Evolutionary conservation across 1,140 invertebrate species (phyloP).

Genomic region (Aphelenchoides besseyi): DNA sequence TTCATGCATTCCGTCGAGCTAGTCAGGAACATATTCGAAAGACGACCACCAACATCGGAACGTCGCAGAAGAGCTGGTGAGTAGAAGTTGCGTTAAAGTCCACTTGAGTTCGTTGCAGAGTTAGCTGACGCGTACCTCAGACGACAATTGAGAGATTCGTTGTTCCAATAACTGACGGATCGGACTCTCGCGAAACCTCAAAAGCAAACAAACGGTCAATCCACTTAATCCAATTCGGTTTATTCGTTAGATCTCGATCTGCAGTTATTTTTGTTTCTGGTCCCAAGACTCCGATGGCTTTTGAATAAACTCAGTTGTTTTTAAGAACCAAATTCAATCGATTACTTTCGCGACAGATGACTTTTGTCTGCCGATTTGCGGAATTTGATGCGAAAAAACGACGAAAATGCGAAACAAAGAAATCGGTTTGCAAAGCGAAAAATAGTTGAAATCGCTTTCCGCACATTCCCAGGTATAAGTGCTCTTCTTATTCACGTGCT

Average conservation of each 20-base stretch:
- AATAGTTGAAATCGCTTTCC: too few species aligned
- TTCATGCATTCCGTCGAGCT: neutral
- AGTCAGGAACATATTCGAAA: neutral
- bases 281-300: neutral
- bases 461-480: too few species aligned
- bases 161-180: neutral
- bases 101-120: slow-evolving; percentile 8
- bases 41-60: neutral
- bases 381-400: neutral
- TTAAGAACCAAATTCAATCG: too few species aligned
- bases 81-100: neutral
- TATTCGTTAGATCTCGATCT: neutral
- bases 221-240: neutral
- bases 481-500: too few species aligned
- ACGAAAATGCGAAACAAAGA: neutral
- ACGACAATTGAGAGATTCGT: neutral
- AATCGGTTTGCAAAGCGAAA: neutral
- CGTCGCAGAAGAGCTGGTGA: neutral
- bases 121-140: slow-evolving; percentile 13
- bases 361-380: neutral
- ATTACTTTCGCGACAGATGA: slow-evolving; percentile 2
- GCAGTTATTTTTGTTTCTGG: neutral
- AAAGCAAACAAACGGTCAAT: neutral
- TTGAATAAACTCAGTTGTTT: too few species aligned
- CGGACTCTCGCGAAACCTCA: neutral